phyloP scores from a whole-genome alignment of 2,888 invertebrate genomes.

The Aricia artaxerxes region DNA sequence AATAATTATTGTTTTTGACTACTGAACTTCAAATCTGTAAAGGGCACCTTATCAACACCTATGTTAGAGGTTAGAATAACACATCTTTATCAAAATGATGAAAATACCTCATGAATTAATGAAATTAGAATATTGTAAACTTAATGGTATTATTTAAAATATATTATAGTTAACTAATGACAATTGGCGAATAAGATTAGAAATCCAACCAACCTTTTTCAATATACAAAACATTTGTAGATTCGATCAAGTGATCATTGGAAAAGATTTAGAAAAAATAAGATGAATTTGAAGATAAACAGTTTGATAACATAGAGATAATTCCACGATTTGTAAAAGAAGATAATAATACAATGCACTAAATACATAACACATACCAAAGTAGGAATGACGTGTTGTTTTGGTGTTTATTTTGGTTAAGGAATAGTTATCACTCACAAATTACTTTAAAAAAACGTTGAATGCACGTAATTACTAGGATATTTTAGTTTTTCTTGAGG shows the following conservation, averaged over 20 bases:
- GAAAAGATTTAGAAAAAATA: conserved; percentile 50
- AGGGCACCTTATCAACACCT: not conserved
- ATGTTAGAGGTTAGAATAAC: conserved; percentile 29
- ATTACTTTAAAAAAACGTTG: not conserved
- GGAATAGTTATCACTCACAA: not conserved
- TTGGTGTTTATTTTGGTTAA: conserved; percentile 41
- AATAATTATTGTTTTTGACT: not conserved
- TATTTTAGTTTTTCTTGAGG: conserved; percentile 40
- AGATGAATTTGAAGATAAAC: conserved; percentile 67
- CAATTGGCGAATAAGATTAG: conserved; percentile 6
- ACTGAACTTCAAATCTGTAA: not conserved
- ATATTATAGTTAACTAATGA: not conserved
- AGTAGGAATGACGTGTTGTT: conserved; percentile 47
- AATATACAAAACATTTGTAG: conserved; percentile 65
- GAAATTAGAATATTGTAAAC: conserved; percentile 1
- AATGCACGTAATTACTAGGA: conserved; percentile 2
- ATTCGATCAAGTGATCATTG: conserved; percentile 47
- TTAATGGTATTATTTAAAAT: not conserved
- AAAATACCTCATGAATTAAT: not conserved
- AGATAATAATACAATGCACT: conserved; percentile 36
- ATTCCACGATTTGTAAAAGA: conserved; percentile 53
- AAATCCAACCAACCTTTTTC: conserved; percentile 61
- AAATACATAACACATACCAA: conserved; percentile 43
- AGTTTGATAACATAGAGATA: conserved; percentile 69
- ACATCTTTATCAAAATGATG: conserved; percentile 28